These are phyloP conservation scores for Gallinago stenura DNA, from an alignment of 2,797 vertebrate genomes.

Conservation along the genomic window DNA sequence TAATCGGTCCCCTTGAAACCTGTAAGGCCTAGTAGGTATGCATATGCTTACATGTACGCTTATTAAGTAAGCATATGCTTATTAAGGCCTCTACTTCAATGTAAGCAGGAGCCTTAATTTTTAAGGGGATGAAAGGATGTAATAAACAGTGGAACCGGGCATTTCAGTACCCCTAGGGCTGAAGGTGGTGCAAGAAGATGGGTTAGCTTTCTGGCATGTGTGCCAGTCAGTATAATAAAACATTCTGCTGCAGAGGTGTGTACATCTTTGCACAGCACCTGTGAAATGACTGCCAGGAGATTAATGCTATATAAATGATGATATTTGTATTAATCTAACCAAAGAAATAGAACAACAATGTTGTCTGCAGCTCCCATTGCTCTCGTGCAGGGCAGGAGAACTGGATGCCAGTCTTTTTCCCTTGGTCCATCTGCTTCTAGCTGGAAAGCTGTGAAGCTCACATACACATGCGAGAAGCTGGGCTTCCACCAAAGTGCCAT, in stretches of 20 bases:
- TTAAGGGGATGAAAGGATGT: neutral
- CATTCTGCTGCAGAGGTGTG: neutral
- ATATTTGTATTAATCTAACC: neutral
- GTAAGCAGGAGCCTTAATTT: conserved; percentile 3
- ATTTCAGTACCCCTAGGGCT: neutral
- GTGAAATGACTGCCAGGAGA: neutral
- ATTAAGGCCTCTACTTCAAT: neutral
- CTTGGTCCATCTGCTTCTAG: neutral
- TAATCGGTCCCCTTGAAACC: neutral
- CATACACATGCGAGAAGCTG: neutral
- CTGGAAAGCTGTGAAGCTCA: neutral
- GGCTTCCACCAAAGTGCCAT: neutral
- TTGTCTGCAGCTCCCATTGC: neutral
- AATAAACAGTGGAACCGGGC: neutral
- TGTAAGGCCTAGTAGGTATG: neutral
- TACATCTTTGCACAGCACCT: neutral
- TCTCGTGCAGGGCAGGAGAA: neutral
- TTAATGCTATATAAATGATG: neutral
- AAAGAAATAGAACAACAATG: neutral
- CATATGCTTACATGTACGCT: neutral
- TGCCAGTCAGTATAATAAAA: neutral
- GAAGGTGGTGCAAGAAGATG: neutral
- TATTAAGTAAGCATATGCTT: neutral
- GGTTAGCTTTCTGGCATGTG: neutral
- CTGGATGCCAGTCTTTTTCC: neutral